A percentile compares a stretch with the other conserved stretches of the same genome.
Evolutionary conservation across 2,888 invertebrate species (phyloP).

Genomic region (Bruchidius siliquastri): DNA sequence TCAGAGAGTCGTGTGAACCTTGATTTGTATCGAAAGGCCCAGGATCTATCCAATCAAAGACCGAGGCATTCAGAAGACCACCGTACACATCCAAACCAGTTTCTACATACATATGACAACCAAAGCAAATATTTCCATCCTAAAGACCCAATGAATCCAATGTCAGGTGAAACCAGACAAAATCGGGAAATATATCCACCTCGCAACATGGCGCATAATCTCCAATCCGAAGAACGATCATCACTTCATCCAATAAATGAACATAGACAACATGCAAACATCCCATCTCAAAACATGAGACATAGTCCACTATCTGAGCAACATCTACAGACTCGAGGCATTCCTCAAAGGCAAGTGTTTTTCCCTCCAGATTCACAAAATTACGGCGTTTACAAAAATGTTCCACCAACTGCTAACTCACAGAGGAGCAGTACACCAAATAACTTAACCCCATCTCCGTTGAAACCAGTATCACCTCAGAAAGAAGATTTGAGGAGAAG

Average conservation of each 20-base stretch:
- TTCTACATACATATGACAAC: neutral
- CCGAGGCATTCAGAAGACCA: neutral
- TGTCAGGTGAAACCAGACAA: neutral
- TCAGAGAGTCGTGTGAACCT: neutral
- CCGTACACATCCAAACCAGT: neutral
- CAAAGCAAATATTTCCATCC: neutral
- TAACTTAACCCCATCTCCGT: slow-evolving; percentile 14
- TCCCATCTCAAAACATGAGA: neutral
- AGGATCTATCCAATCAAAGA: neutral
- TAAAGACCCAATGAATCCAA: neutral
- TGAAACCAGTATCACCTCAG: slow-evolving; percentile 40
- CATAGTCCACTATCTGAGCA: neutral
- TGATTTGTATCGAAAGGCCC: neutral
- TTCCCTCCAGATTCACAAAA: neutral
- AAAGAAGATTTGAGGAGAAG: slow-evolving; percentile 56
- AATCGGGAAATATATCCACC: neutral
- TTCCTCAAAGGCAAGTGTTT: neutral
- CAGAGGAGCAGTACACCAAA: slow-evolving; percentile 6
- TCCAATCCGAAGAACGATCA: neutral
- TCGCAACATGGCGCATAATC: neutral
- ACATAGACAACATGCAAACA: neutral
- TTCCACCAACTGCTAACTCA: neutral
- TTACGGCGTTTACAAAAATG: neutral
- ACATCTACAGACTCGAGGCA: neutral
- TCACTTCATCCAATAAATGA: too few species aligned